These are phyloP conservation scores for Conus ventricosus DNA, from an alignment of 1,140 invertebrate genomes.

Conservation along the genomic window DNA sequence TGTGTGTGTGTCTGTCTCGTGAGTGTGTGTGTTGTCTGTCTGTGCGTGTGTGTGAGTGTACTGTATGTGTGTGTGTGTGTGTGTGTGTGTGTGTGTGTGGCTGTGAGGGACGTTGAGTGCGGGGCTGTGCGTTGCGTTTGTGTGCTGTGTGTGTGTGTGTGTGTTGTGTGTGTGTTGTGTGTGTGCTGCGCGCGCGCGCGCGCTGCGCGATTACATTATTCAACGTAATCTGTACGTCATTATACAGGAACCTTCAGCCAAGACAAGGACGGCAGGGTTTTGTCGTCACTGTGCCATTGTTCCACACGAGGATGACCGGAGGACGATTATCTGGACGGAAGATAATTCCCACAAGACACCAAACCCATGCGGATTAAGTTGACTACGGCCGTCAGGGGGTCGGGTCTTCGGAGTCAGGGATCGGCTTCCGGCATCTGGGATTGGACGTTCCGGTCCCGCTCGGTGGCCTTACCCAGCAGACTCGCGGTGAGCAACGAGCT, in stretches of 20 bases:
- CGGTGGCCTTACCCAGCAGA: background rate
- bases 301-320: background rate
- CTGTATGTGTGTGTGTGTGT: too few species aligned
- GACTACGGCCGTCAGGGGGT: background rate
- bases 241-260: background rate
- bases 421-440: background rate
- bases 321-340: background rate
- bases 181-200: background rate
- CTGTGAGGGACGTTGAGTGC: too few species aligned
- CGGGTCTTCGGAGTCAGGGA: background rate
- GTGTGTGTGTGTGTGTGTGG: too few species aligned
- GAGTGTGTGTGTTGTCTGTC: too few species aligned
- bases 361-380: background rate
- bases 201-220: background rate
- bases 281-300: background rate
- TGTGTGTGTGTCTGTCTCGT: background rate
- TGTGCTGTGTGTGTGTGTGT: too few species aligned
- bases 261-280: background rate
- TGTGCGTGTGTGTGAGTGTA: too few species aligned
- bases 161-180: too few species aligned
- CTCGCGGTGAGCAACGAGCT: constrained; percentile 36
- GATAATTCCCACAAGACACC: background rate
- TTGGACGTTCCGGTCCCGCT: constrained; percentile 9
- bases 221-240: background rate
- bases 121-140: too few species aligned